Conservation (phyloP, 2,888 invertebrate genomes). For the Pheosia gnoma region DNA sequence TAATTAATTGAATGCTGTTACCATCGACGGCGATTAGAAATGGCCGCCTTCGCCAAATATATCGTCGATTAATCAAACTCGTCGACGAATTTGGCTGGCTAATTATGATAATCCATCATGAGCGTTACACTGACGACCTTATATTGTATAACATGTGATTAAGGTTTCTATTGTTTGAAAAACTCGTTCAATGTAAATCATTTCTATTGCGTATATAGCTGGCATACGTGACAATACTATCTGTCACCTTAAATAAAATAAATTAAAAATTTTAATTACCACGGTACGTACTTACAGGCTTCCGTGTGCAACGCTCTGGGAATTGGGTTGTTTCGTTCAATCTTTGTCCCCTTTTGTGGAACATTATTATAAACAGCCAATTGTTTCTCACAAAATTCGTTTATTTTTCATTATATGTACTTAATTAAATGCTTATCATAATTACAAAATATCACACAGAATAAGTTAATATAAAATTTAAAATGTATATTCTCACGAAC, state of each 20-base stretch:
- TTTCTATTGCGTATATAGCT: slow-evolving; percentile 25
- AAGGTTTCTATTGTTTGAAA: slow-evolving; percentile 30
- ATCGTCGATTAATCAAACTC: slow-evolving; percentile 33
- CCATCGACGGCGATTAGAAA: slow-evolving; percentile 34
- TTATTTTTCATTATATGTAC: too few species aligned
- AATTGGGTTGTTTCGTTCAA: slow-evolving; percentile 21
- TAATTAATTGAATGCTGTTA: slow-evolving; percentile 19
- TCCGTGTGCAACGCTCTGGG: slow-evolving; percentile 1
- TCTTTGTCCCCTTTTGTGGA: slow-evolving; percentile 13
- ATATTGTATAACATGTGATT: slow-evolving; percentile 25
- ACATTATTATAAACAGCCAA: background rate
- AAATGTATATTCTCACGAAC: too few species aligned
- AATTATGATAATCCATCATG: slow-evolving; percentile 36
- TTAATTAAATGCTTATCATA: too few species aligned
- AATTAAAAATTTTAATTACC: slow-evolving; percentile 22
- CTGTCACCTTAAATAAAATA: slow-evolving; percentile 20
- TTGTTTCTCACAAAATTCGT: background rate
- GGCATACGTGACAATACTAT: slow-evolving; percentile 28
- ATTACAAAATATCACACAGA: too few species aligned
- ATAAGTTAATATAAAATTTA: too few species aligned
- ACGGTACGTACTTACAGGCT: too few species aligned
- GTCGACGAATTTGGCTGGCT: slow-evolving; percentile 26
- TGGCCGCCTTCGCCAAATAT: slow-evolving; percentile 36
- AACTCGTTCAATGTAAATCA: slow-evolving; percentile 19
- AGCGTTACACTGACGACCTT: slow-evolving; percentile 22